Base-by-base conservation (phyloP, 2,888 invertebrate species). In the Nebria salina region DNA sequence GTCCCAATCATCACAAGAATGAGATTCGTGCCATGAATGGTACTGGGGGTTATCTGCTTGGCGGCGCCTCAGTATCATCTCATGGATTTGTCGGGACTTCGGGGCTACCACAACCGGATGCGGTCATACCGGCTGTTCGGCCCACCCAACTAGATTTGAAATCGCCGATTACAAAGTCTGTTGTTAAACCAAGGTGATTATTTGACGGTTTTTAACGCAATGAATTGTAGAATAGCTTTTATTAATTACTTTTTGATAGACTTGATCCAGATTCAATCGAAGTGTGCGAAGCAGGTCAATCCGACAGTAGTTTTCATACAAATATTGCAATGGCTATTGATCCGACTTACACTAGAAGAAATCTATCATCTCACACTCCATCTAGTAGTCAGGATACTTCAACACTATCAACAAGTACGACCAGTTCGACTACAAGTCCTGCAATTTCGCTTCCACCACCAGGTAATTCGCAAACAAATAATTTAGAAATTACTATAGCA, bases 261-360 rank as follows among this genome's bases (percentile, higher is more conserved):
- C 81, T 76, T 34, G 81, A 81, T 81, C 81, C 81, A n/a, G 81
- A 81, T 81, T 76, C 76, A 26, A 81, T 81, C 15, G 81, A 81
- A 66, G 64, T 81, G 6, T 81, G 81, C 15, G 81, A 81, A 72
- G 76, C 81, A 66, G 43, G 76, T 41, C 76, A 76, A 42, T 65
- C 76, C 1, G 81, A 81, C n/a, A 76, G 20, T 41, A 76, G 73
- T 66, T 81, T 41, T 66, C 89, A 87, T 76, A 87, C 88, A 25
- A 93, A 94, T 85, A 93, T 93, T 76, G 93, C 93, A 0, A 91
- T 92, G 86, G 92, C 92, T 72, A 93, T 93, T 72, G 93, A 93
- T 87, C 93, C 93, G 0, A 93, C 93, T 0, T 93, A 93, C 85
- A 87, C 89, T 34, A 86, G 89, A 64, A 85, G 85, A 77, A 85